Base-by-base conservation (phyloP, 2,888 invertebrate genomes). In the Tillus elongatus region DNA sequence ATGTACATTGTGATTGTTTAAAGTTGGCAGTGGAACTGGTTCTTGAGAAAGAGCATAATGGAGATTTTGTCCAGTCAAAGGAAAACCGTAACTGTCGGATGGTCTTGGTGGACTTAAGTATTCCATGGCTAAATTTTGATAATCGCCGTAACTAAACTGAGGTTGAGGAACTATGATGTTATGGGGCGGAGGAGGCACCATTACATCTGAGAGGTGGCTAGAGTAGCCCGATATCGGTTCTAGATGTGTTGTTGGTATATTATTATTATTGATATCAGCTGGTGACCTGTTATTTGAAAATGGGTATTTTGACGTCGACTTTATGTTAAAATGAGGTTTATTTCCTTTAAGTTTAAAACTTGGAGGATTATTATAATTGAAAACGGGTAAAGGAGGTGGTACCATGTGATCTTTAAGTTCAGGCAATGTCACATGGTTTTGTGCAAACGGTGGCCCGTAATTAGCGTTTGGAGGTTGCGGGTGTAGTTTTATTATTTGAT, bases 11-110 rank as follows among this genome's bases (percentile, higher is more conserved):
- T 37, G 27, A 14, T 73, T 68, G 49, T 77, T 79, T 19, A 82
- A 58, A 54, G 77, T 77, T 1, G 82, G 80, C 47, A 80, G 64
- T 3, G 78, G 75, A 36, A 81, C 72, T 2, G 78, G 53, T 14
- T 45, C 39, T 26, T 43, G 26, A 8, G 6, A 30, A 8, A 8
- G 11, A 4, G 41, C 35, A 8, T 40, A 41, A 9, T 47, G 40
- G 13, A 43, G 36, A 28, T 46, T 48, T 34, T 54, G 45, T 11
- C 46, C 54, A 28, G 52, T 52, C 2, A 54, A 37, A 19, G 66
- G 61, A 37, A 63, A 52, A 13, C 66, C 64, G 36, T 66, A 58
- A 30, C 58, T 59, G 35, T 66, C 61, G 24, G 63, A 61, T 10
- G 62, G 61, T 40, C 60, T 58, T 8, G 50, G 50, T 14, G 51